Evolutionary conservation across 2,113 vertebrate species (phyloP), one percentile per base, ranked within the genome.

Genomic region (Leucopsar rothschildi): DNA sequence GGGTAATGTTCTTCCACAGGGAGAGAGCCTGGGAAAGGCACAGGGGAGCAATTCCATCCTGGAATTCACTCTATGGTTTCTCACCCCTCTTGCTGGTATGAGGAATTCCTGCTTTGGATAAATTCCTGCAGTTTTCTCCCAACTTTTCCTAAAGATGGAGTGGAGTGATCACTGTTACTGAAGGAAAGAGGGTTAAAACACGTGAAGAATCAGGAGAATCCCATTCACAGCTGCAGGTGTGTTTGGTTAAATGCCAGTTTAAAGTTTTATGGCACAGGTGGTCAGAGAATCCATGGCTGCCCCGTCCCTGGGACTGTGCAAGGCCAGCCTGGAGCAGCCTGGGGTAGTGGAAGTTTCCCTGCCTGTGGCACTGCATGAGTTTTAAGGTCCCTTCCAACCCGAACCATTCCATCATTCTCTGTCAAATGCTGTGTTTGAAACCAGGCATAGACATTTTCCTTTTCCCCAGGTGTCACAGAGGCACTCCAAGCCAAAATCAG

Each of bases 41-140:
- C 8, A 18, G 14, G 50, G 59, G 50, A 68, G 44, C 15, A 71
- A 5, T 52, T 49, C 20, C 60, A 0, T 13, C 68, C 35, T 44
- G 24, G 39, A 12, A 12, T n/a, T 64, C 61, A 2, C 27, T 28
- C 0, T 4, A 0, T 17, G 45, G 7, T 60, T 24, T 44, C 24
- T 42, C 60, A n/a, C 14, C 44, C 11, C 5, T 50, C 23, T 27
- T 35, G 42, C 10, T 86, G 3, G 18, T 21, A 50, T 24, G 71
- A 49, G 21, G 11, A 89, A 21, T 83, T 80, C 78, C 53, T 19
- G 2, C 5, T 35, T 27, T 22, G 71, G 71, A 35, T 12, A 12
- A 57, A 35, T 52, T 52, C 57, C 45, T 29, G 64, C 5, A 3
- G 15, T 75, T 57, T 82, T 28, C 19, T 65, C 37, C 15, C 28